These are phyloP conservation scores for Chaetodon trifasciatus DNA, from an alignment of 2,797 vertebrate species.

Conservation along the genomic window DNA sequence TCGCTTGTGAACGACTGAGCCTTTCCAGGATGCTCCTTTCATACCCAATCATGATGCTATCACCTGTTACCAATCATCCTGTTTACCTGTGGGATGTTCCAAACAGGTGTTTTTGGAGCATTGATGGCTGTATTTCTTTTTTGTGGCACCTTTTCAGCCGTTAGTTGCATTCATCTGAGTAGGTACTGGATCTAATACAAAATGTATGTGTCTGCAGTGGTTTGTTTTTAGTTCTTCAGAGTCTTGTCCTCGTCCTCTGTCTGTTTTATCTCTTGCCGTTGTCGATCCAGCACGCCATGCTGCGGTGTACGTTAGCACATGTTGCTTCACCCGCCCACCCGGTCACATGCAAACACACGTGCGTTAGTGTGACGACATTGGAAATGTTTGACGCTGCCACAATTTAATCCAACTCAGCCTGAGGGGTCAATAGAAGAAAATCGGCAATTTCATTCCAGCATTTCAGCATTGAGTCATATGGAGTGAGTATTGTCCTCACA, in stretches of 20 bases:
- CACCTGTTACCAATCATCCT: too few relatives aligned
- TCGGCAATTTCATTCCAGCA: slow-evolving; percentile 47
- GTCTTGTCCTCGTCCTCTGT: neutral
- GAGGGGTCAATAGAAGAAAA: slow-evolving; percentile 68
- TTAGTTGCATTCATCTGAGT: neutral
- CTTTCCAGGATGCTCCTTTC: too few relatives aligned
- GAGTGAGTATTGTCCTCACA: slow-evolving; percentile 62
- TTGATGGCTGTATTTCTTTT: slow-evolving; percentile 18
- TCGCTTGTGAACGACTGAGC: too few relatives aligned
- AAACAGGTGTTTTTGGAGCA: too few relatives aligned
- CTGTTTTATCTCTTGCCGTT: slow-evolving; percentile 24
- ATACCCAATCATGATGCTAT: too few relatives aligned
- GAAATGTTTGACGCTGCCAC: slow-evolving; percentile 52
- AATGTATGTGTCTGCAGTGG: neutral
- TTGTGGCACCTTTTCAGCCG: neutral
- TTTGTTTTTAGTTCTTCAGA: too few relatives aligned
- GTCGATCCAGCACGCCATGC: neutral
- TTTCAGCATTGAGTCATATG: slow-evolving; percentile 50
- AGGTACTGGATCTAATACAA: neutral
- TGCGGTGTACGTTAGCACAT: slow-evolving; percentile 24
- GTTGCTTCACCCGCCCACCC: slow-evolving; percentile 17
- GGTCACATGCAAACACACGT: slow-evolving; percentile 18
- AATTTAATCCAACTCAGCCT: slow-evolving; percentile 62
- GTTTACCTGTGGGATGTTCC: too few relatives aligned
- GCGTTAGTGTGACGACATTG: slow-evolving; percentile 26